Base-by-base conservation (phyloP, 53 echinoderm and acorn worm species). In the Henricia sp. region DNA sequence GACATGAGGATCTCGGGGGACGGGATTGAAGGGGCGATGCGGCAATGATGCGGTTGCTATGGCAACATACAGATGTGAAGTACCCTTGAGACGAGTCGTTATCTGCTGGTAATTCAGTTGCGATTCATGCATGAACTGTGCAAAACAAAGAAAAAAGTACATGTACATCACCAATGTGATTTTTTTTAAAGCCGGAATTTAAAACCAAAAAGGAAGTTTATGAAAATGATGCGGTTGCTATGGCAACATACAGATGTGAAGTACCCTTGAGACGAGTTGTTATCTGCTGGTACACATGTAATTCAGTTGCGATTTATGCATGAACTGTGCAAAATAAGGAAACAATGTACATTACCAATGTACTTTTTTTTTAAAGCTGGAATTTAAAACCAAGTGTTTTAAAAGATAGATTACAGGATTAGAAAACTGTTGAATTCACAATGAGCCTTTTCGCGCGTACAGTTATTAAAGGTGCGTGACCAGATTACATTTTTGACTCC, bases 211-310 rank as follows among this genome's bases (percentile, higher is more conserved):
- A 19, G 19, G 6, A 21, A 9, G 25, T 56, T n/a, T 43, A n/a
- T 2, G 2, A 29, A 43, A 42, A 46, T 19, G 80, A 34, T 44
- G 46, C 44, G 16, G 80, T 80, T 64, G 64, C 80, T 80, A 80
- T 48, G 64, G 80, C 64, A 80, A 80, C 80, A 64, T 48, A 44
- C 63, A 80, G 80, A 42, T 1, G 59, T 1, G 67, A 29, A 37
- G 17, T 67, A 37, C 28, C 17, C 54, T 21, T 10, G 3, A 44
- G 44, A 44, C 13, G 44, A 9, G 44, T 44, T 44, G 6, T 6
- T 44, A 13, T 53, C 4, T 26, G 4, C 0, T 58, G n/a, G n/a
- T 58, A n/a, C n/a, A n/a, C n/a, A n/a, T n/a, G n/a, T n/a, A 58
- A 23, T 26, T 26, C 12, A 13, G 14, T 60, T 60, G 62, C 1